Percentiles rank a stretch among this genome's conserved stretches.
These are phyloP conservation scores for Beroe forskalii DNA, from an alignment of 37 sponge, comb jelly and placozoan species.

Conservation along the genomic window DNA sequence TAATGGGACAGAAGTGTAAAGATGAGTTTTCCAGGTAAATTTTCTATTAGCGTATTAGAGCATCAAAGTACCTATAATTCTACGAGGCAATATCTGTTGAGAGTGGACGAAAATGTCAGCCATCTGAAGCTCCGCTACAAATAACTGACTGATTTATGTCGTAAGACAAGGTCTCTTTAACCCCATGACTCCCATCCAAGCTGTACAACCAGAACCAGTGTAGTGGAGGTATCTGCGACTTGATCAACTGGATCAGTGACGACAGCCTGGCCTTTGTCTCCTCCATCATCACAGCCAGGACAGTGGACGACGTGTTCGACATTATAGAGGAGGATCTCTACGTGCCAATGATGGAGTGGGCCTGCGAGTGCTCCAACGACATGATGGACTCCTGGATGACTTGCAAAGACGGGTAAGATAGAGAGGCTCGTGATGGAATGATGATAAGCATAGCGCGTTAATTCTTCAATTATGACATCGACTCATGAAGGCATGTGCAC, in stretches of 20 bases:
- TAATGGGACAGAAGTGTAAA: slow-evolving; percentile 3
- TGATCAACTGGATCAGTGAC: neutral
- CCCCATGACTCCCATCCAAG: too few relatives aligned
- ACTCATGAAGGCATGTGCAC: too few relatives aligned
- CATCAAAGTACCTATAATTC: too few relatives aligned
- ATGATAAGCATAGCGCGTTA: too few relatives aligned
- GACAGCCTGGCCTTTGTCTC: neutral
- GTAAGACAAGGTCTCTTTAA: too few relatives aligned
- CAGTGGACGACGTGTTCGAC: neutral
- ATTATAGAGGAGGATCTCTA: neutral
- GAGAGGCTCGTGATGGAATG: too few relatives aligned
- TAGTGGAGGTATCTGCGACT: neutral
- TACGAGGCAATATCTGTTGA: too few relatives aligned
- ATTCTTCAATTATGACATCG: too few relatives aligned
- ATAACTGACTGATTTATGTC: neutral
- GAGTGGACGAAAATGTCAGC: neutral
- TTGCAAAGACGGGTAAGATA: neutral
- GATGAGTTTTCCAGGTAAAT: neutral
- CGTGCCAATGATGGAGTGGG: neutral
- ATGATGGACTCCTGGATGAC: neutral
- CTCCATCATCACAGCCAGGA: neutral
- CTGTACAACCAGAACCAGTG: neutral
- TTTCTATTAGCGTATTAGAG: neutral
- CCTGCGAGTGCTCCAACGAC: neutral
- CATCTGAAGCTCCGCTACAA: neutral